Evolutionary conservation across 2,797 vertebrate species (phyloP).

Genomic region (Bovichtus variegatus): DNA sequence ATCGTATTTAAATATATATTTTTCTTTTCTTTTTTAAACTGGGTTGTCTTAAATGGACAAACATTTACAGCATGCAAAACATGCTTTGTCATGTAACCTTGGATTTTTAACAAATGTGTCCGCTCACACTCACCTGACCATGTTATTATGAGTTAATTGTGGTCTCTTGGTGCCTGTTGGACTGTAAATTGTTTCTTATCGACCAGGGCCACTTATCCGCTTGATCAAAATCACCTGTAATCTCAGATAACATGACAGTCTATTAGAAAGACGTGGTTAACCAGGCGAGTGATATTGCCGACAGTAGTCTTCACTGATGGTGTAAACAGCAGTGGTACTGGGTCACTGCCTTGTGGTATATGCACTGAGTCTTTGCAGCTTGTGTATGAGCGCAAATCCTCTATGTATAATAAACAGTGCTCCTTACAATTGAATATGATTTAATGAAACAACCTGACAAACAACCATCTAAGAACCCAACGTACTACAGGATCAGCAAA

Average conservation of each 20-base stretch:
- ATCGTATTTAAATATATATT: not conserved
- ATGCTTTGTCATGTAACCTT: not conserved
- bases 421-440: not conserved
- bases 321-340: slow-evolving; percentile 38
- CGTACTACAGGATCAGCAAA: not conserved
- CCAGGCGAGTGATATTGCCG: slow-evolving; percentile 55
- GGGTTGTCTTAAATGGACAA: not conserved
- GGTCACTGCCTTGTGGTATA: slow-evolving; percentile 38
- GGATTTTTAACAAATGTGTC: not conserved
- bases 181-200: slow-evolving; percentile 44
- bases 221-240: slow-evolving; percentile 67
- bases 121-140: not conserved
- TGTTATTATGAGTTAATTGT: slow-evolving; percentile 9
- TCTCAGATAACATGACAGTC: slow-evolving; percentile 67
- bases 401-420: not conserved
- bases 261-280: slow-evolving; percentile 69
- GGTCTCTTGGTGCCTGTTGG: slow-evolving; percentile 2
- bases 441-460: not conserved
- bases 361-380: not conserved
- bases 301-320: slow-evolving; percentile 55
- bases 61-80: not conserved
- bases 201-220: slow-evolving; percentile 42
- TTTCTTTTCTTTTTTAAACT: not conserved
- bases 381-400: not conserved
- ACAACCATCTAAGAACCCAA: not conserved